phyloP scores from a whole-genome alignment of 1,140 invertebrate genomes.

The Eriocheir sinensis region DNA sequence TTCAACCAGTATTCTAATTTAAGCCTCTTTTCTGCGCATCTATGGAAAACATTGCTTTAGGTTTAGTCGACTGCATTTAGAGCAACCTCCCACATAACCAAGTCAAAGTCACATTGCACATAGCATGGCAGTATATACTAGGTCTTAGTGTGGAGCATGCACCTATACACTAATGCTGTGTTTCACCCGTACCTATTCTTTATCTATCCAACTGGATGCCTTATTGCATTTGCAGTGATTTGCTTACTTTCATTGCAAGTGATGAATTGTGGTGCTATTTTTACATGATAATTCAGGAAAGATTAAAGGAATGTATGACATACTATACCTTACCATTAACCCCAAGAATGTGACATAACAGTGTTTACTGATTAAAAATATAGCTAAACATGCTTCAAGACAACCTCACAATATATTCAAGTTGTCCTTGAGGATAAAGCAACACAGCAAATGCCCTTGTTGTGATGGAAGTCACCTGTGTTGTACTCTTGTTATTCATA shows the following conservation, averaged over 20 bases:
- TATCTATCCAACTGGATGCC: slow-evolving; percentile 62
- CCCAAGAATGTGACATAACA: no score
- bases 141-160: slow-evolving; percentile 14
- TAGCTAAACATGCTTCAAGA: no score
- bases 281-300: neutral
- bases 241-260: slow-evolving; percentile 70
- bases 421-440: no score
- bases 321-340: no score
- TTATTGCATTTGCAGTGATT: slow-evolving; percentile 73
- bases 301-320: neutral
- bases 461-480: no score
- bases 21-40: neutral
- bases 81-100: slow-evolving; percentile 10
- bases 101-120: neutral
- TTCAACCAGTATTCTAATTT: neutral
- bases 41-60: slow-evolving; percentile 17
- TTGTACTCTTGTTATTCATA: neutral
- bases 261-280: slow-evolving; percentile 68
- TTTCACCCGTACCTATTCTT: neutral
- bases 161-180: slow-evolving; percentile 19
- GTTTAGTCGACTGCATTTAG: slow-evolving; percentile 16
- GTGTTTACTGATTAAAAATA: no score
- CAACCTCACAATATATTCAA: no score
- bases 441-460: no score
- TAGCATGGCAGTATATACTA: neutral